Percentiles rank a stretch among this genome's conserved stretches.
Evolutionary conservation across 1,140 invertebrate genomes (phyloP).

Genomic region (Diplogasteroides magnus): DNA sequence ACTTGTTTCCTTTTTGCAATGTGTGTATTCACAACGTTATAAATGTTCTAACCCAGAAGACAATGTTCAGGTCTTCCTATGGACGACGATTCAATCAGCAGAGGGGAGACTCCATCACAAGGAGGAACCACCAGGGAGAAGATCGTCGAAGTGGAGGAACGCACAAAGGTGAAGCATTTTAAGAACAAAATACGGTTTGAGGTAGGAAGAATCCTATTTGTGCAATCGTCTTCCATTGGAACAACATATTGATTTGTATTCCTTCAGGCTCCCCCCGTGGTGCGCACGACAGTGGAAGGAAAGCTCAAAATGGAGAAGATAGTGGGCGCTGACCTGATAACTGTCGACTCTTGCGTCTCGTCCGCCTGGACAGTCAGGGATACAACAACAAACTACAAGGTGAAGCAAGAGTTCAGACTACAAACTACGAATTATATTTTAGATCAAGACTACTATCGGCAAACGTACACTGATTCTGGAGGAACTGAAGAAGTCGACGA

Average conservation of each 20-base stretch:
- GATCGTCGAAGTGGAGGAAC: background rate
- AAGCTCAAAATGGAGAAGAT: conserved; percentile 36
- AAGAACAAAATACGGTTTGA: too few species aligned
- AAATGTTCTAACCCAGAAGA: too few species aligned
- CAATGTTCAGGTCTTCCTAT: too few species aligned
- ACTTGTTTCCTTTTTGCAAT: too few species aligned
- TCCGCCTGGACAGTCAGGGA: conserved; percentile 34
- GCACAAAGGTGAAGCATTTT: background rate
- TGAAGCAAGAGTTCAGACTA: background rate
- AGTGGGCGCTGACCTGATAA: conserved; percentile 34
- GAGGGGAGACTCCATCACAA: too few species aligned
- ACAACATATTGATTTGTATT: too few species aligned
- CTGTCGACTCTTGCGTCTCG: conserved; percentile 29
- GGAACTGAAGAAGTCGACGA: conserved; percentile 14
- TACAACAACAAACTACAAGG: conserved; percentile 36
- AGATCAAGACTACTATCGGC: conserved; percentile 35
- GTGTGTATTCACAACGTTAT: too few species aligned
- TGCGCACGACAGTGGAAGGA: conserved; percentile 36
- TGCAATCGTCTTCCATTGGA: too few species aligned
- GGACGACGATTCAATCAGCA: too few species aligned
- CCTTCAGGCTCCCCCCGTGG: conserved; percentile 8
- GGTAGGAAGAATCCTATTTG: too few species aligned
- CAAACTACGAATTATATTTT: background rate
- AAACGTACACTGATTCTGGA: conserved; percentile 30
- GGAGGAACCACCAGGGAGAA: background rate